These are phyloP conservation scores for Drosophila melanica DNA, from an alignment of 1,140 invertebrate species.

Conservation along the genomic window DNA sequence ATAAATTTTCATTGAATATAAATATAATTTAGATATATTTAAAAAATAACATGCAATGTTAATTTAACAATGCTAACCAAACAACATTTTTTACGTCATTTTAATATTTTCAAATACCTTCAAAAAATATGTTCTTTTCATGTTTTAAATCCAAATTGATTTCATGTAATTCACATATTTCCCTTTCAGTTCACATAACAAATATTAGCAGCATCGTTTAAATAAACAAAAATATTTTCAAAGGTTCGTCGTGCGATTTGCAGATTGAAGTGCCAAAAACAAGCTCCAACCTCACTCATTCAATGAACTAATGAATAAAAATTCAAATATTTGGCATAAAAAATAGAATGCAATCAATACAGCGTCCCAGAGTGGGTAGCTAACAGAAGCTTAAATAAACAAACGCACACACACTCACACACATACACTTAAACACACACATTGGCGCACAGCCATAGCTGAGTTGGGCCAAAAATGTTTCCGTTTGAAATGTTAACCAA, in stretches of 20 bases:
- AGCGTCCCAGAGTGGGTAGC: slow-evolving; percentile 4
- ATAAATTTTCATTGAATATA: no score
- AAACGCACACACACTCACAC: slow-evolving; percentile 28
- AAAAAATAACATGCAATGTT: no score
- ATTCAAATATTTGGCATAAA: slow-evolving; percentile 44
- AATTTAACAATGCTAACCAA: no score
- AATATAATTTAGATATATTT: no score
- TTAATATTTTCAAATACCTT: neutral
- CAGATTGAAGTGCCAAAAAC: slow-evolving; percentile 24
- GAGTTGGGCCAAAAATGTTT: slow-evolving; percentile 36
- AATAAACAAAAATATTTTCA: slow-evolving; percentile 16
- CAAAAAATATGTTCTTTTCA: no score
- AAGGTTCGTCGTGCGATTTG: slow-evolving; percentile 19
- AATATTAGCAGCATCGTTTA: slow-evolving; percentile 17
- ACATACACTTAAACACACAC: slow-evolving; percentile 3
- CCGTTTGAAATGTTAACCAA: slow-evolving; percentile 65
- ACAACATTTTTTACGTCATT: no score
- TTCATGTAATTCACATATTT: slow-evolving; percentile 1
- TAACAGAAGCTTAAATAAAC: slow-evolving; percentile 36
- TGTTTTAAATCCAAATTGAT: neutral
- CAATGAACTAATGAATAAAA: slow-evolving; percentile 65
- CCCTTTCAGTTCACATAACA: slow-evolving; percentile 28
- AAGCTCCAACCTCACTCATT: slow-evolving; percentile 21
- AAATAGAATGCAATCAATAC: slow-evolving; percentile 72
- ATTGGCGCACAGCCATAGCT: neutral